A percentile compares a stretch with the other conserved stretches of the same genome.
Evolutionary conservation across 2,113 vertebrate species (phyloP).

Genomic region (Crotalus helleri): DNA sequence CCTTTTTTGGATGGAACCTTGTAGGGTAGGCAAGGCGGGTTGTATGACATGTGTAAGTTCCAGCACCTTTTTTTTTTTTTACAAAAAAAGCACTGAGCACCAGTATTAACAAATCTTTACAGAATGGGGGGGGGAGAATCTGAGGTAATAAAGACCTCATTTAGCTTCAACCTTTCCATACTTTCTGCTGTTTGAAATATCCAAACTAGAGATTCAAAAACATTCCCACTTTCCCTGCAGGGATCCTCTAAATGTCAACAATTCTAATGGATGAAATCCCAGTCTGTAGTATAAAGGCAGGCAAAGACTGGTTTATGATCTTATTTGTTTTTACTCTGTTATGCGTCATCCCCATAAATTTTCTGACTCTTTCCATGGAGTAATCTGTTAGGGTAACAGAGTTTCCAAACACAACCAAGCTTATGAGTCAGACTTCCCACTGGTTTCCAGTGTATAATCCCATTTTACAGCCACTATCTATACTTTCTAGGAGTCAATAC

Average conservation of each 20-base stretch:
- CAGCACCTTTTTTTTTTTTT: no score
- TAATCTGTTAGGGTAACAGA: slow-evolving; percentile 5
- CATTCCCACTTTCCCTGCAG: not conserved
- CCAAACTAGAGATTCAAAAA: slow-evolving; percentile 13
- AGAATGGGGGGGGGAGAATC: not conserved
- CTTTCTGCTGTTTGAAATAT: slow-evolving; percentile 11
- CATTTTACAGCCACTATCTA: not conserved
- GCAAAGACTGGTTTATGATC: not conserved
- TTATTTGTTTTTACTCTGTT: slow-evolving; percentile 24
- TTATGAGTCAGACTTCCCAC: not conserved
- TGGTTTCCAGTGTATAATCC: not conserved
- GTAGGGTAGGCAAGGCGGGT: no score
- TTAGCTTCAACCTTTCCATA: slow-evolving; percentile 3
- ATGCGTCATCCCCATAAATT: slow-evolving; percentile 15
- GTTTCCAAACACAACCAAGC: not conserved
- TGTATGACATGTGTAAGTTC: no score
- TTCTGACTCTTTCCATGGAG: slow-evolving; percentile 1
- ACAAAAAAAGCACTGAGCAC: not conserved
- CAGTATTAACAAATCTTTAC: not conserved
- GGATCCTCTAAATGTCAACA: slow-evolving; percentile 22
- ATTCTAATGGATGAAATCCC: slow-evolving; percentile 23
- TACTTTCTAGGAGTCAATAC: not conserved
- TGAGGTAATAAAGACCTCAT: slow-evolving; percentile 11
- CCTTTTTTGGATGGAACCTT: no score
- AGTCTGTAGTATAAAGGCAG: slow-evolving; percentile 2